phyloP scores from a whole-genome alignment of 30 jellyfish, hydroid and myxozoan genomes.

The Aurelia sp. region DNA sequence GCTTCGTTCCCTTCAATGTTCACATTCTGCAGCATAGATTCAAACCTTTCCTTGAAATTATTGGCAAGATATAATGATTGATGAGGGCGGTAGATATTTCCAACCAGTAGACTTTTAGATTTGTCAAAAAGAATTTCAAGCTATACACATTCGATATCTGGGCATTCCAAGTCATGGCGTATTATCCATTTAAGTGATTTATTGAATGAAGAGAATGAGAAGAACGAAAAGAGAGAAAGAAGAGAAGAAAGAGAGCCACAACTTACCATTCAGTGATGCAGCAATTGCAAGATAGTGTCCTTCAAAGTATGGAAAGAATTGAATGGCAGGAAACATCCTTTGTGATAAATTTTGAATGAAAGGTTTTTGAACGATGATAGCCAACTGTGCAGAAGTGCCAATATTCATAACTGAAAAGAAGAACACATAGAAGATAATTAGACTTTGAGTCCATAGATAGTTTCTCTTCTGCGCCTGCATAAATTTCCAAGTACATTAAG shows the following conservation, averaged over 20 bases:
- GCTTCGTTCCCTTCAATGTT: slow-evolving; percentile 45
- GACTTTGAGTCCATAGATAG: background rate
- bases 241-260: too few species aligned
- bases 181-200: slow-evolving; percentile 30
- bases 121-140: slow-evolving; percentile 29
- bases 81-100: slow-evolving; percentile 64
- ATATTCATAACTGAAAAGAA: slow-evolving; percentile 63
- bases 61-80: slow-evolving; percentile 29
- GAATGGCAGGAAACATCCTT: slow-evolving; percentile 15
- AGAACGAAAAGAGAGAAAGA: too few species aligned
- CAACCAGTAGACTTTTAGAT: slow-evolving; percentile 26
- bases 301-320: slow-evolving; percentile 53
- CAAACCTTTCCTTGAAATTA: slow-evolving; percentile 33
- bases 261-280: slow-evolving; percentile 87
- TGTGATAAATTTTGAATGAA: background rate
- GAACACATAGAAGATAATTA: background rate
- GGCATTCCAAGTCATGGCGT: slow-evolving; percentile 41
- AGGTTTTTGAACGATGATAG: slow-evolving; percentile 22
- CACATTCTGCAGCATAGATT: slow-evolving; percentile 39
- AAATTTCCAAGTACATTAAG: background rate
- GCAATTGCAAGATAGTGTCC: slow-evolving; percentile 58
- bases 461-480: background rate
- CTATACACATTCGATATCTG: slow-evolving; percentile 38
- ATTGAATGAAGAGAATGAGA: background rate
- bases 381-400: slow-evolving; percentile 89